phyloP scores from a whole-genome alignment of 92 coral and sea anemone genomes.

The Diadumene lineata region DNA sequence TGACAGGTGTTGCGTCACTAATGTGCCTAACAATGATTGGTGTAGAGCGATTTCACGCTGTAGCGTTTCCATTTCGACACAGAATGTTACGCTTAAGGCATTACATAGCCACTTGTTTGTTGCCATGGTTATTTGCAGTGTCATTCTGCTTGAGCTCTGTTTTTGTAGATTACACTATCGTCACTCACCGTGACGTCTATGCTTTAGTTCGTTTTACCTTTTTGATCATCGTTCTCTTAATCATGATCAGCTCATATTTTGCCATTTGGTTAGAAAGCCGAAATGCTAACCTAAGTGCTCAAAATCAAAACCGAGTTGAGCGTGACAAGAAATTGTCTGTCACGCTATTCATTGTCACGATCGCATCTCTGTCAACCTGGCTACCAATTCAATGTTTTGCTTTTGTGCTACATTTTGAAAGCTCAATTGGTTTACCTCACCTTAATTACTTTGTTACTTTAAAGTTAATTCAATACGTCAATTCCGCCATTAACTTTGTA shows the following conservation, averaged over 20 bases:
- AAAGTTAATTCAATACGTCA: constrained; percentile 31
- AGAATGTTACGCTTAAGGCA: constrained; percentile 1
- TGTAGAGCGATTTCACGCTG: constrained; percentile 47
- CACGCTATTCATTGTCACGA: constrained; percentile 51
- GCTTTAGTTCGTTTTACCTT: not conserved
- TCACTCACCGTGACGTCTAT: not conserved
- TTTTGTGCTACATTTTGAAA: not conserved
- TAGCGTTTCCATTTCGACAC: constrained; percentile 45
- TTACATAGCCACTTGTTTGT: not conserved
- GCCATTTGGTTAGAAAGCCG: constrained; percentile 17
- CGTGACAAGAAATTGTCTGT: constrained; percentile 38
- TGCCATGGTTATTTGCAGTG: constrained; percentile 11
- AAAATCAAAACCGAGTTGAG: constrained; percentile 1
- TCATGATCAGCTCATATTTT: constrained; percentile 9
- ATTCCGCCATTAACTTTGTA: constrained; percentile 34
- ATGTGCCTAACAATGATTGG: constrained; percentile 40
- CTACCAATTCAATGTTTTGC: constrained; percentile 31
- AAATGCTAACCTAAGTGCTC: constrained; percentile 6
- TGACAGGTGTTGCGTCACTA: constrained; percentile 43
- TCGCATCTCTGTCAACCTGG: constrained; percentile 39
- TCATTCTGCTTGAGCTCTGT: not conserved
- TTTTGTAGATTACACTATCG: not conserved
- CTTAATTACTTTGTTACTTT: not conserved
- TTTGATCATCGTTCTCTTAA: not conserved
- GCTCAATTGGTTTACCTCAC: not conserved